Percentiles rank a stretch among this genome's conserved stretches.
These are phyloP conservation scores for Oikopleura vanhoeffeni DNA, from an alignment of 23 tunicate species.

Conservation along the genomic window DNA sequence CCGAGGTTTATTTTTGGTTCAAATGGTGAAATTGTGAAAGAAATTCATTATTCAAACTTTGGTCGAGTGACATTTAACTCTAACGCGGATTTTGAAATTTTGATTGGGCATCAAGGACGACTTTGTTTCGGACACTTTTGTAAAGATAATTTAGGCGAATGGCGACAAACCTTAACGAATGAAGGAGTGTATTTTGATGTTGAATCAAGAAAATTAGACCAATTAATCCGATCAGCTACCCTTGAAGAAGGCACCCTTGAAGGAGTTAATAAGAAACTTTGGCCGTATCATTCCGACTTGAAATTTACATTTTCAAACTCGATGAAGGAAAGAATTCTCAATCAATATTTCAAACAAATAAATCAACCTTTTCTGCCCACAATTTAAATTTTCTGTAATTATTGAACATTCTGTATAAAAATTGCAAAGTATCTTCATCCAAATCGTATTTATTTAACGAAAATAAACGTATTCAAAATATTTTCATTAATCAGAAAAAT, in stretches of 20 bases:
- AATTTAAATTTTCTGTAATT: neutral
- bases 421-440: too few relatives aligned
- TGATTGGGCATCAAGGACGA: neutral
- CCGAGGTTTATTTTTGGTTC: neutral
- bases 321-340: neutral
- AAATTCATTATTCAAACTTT: neutral
- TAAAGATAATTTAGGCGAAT: neutral
- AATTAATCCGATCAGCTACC: neutral
- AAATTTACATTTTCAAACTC: neutral
- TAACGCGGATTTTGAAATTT: neutral
- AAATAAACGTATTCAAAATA: too few relatives aligned
- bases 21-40: neutral
- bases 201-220: neutral
- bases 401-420: neutral
- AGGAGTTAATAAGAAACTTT: neutral
- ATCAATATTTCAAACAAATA: neutral
- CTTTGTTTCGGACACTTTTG: neutral
- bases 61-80: neutral
- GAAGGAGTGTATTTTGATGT: neutral
- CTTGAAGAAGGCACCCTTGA: neutral
- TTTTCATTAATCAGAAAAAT: too few relatives aligned
- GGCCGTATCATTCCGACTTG: neutral
- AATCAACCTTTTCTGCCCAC: neutral
- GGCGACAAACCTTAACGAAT: neutral
- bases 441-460: too few relatives aligned